These are phyloP conservation scores for Naja naja DNA, from an alignment of 2,113 vertebrate species.

Conservation along the genomic window DNA sequence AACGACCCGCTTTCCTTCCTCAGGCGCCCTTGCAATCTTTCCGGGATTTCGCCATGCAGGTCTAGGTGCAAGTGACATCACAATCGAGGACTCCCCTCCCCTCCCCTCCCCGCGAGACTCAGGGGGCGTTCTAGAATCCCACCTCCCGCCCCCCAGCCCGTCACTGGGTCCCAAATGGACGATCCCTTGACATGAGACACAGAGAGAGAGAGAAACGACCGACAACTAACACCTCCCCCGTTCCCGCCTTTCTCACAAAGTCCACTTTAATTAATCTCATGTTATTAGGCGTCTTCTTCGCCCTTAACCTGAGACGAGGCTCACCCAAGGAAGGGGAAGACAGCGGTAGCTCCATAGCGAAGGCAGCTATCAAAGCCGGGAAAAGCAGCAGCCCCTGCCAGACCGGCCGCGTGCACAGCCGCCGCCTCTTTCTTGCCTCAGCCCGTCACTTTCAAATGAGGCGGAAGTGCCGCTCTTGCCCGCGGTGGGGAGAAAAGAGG, in stretches of 20 bases:
- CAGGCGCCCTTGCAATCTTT: neutral
- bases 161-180: neutral
- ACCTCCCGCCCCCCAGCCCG: neutral
- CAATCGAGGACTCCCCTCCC: neutral
- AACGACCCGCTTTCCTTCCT: neutral
- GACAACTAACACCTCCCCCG: neutral
- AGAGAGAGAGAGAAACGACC: neutral
- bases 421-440: rapidly evolving
- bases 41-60: neutral
- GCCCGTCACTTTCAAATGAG: slow-evolving; percentile 57
- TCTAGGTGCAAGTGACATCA: neutral
- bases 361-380: slow-evolving; percentile 51
- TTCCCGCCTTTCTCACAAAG: neutral
- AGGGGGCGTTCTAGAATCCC: neutral
- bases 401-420: rapidly evolving
- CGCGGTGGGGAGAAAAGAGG: neutral
- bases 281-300: neutral
- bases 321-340: slow-evolving; percentile 57
- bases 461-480: slow-evolving; percentile 58
- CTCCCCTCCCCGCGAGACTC: neutral
- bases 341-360: slow-evolving; percentile 60
- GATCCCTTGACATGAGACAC: too few species aligned
- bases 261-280: neutral
- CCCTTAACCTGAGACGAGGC: neutral
- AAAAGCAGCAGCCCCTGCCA: rapidly evolving